Evolutionary conservation across 2,797 vertebrate genomes (phyloP).

Genomic region (Syndactyla subalaris): DNA sequence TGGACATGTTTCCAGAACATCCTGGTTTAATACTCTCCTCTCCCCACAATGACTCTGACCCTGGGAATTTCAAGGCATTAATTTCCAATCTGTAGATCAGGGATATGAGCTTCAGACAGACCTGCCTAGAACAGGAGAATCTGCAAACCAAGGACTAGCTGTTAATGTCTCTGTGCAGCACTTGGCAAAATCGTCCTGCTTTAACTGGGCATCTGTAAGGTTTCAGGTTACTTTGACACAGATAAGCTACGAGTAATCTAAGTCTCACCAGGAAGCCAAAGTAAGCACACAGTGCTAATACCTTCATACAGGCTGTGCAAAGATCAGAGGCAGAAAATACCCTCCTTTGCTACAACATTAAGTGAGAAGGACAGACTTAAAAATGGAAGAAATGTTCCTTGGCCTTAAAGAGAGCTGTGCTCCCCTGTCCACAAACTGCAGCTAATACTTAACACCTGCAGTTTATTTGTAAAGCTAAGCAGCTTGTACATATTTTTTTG

Average conservation of each 20-base stretch:
- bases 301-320: background rate
- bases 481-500: background rate
- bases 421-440: background rate
- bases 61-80: background rate
- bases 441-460: background rate
- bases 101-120: background rate
- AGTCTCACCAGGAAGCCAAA: background rate
- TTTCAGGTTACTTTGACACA: background rate
- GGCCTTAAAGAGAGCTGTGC: background rate
- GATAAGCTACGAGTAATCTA: background rate
- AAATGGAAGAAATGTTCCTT: background rate
- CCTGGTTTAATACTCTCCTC: background rate
- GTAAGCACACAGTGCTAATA: background rate
- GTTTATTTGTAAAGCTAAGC: background rate
- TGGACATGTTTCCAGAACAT: background rate
- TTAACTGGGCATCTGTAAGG: background rate
- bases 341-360: background rate
- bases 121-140: background rate
- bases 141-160: background rate
- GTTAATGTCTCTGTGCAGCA: background rate
- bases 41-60: background rate
- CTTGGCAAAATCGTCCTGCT: conserved; percentile 10
- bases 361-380: background rate
- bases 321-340: conserved; percentile 7
- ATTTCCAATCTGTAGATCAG: background rate